A percentile compares a stretch with the other conserved stretches of the same genome.
phyloP scores from a whole-genome alignment of 2,113 vertebrate species.

The Meriones unguiculatus region DNA sequence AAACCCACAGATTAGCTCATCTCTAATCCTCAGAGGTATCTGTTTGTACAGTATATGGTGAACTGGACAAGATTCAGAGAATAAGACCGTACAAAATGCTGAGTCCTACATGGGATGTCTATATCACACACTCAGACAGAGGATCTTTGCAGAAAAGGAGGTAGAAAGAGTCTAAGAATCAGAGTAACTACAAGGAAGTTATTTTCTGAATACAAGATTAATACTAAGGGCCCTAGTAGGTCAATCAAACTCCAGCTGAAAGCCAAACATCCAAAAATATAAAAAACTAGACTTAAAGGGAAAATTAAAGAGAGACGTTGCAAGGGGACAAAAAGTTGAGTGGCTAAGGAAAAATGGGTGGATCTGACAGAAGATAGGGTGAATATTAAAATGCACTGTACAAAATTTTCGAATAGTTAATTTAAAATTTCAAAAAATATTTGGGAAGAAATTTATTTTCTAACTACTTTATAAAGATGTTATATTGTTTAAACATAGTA shows the following conservation, averaged over 20 bases:
- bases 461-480: slow-evolving; percentile 22
- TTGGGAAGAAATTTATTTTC: slow-evolving; percentile 6
- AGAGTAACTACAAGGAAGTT: neutral
- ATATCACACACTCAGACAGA: neutral
- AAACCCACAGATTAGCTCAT: neutral
- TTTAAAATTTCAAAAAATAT: slow-evolving; percentile 24
- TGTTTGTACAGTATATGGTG: neutral
- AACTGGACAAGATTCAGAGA: neutral
- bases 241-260: neutral
- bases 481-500: neutral
- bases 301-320: neutral
- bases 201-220: neutral
- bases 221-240: neutral
- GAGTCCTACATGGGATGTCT: neutral
- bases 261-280: neutral
- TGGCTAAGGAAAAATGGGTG: neutral
- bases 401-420: neutral
- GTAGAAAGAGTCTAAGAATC: neutral
- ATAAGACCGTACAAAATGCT: neutral
- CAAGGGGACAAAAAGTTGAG: neutral
- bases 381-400: neutral
- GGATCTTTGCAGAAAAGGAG: neutral
- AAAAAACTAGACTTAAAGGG: neutral
- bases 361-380: neutral
- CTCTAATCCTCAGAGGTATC: neutral